Evolutionary conservation across 2,888 invertebrate species (phyloP).

Genomic region (Ormyrus rosae): DNA sequence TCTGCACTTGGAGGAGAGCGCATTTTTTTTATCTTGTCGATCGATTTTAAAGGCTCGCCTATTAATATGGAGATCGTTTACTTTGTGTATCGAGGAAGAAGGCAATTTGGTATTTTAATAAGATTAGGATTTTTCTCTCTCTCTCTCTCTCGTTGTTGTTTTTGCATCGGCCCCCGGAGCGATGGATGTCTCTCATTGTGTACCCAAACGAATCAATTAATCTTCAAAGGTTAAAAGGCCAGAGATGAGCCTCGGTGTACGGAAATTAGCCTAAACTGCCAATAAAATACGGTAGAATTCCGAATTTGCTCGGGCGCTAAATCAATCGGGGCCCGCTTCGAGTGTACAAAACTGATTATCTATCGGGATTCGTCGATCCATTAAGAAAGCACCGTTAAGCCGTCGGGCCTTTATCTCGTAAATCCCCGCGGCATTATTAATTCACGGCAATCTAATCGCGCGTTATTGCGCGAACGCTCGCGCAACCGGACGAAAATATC

Average conservation of each 20-base stretch:
- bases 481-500: not conserved
- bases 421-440: constrained; percentile 11
- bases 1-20: not conserved
- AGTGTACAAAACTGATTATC: no score
- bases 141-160: not conserved
- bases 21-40: constrained; percentile 25
- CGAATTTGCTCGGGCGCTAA: constrained; percentile 16
- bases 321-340: constrained; percentile 4
- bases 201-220: no score
- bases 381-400: constrained; percentile 29
- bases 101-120: no score
- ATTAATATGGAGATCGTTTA: constrained; percentile 27
- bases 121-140: not conserved
- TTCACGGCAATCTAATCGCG: not conserved
- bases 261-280: not conserved
- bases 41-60: not conserved
- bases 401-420: constrained; percentile 4
- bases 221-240: no score
- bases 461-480: not conserved
- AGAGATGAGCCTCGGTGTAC: no score
- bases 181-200: no score
- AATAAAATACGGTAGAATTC: not conserved
- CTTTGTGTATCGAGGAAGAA: not conserved
- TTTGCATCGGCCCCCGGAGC: no score
- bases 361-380: not conserved